phyloP scores from a whole-genome alignment of 2,888 invertebrate species.

The Helleia helle region DNA sequence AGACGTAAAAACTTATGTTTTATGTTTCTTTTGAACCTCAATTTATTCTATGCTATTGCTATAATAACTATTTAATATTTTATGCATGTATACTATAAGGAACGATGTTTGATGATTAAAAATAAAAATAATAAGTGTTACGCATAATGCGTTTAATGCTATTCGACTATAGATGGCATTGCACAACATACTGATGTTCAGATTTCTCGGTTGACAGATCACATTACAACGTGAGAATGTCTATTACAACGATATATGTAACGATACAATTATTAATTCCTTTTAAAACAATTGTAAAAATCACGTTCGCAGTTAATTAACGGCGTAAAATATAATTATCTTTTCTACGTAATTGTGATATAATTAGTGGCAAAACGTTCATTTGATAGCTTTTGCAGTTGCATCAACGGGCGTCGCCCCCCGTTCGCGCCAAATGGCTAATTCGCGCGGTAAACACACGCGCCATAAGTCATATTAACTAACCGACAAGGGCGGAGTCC shows the following conservation, averaged over 20 bases:
- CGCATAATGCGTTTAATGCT: constrained; percentile 32
- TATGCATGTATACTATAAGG: too few relatives aligned
- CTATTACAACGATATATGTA: constrained; percentile 5
- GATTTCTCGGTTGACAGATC: background rate
- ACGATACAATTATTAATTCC: too few relatives aligned
- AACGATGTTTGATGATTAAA: too few relatives aligned
- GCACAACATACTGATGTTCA: background rate
- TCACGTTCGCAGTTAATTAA: constrained; percentile 10
- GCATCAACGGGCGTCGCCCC: constrained; percentile 47
- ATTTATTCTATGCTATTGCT: too few relatives aligned
- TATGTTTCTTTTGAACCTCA: too few relatives aligned
- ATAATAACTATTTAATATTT: too few relatives aligned
- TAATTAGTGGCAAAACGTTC: constrained; percentile 27
- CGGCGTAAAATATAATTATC: constrained; percentile 16
- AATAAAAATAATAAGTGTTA: too few relatives aligned
- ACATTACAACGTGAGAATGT: background rate
- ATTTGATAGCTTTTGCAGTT: constrained; percentile 30
- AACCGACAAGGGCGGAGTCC: constrained; percentile 45
- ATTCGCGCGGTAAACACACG: constrained; percentile 66
- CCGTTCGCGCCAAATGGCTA: constrained; percentile 64
- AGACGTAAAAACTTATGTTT: too few relatives aligned
- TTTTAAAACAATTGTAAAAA: too few relatives aligned
- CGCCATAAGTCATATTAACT: constrained; percentile 70
- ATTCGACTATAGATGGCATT: constrained; percentile 52
- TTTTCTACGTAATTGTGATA: constrained; percentile 22